phyloP scores from a whole-genome alignment of 2,797 vertebrate genomes.

The Avahi laniger region DNA sequence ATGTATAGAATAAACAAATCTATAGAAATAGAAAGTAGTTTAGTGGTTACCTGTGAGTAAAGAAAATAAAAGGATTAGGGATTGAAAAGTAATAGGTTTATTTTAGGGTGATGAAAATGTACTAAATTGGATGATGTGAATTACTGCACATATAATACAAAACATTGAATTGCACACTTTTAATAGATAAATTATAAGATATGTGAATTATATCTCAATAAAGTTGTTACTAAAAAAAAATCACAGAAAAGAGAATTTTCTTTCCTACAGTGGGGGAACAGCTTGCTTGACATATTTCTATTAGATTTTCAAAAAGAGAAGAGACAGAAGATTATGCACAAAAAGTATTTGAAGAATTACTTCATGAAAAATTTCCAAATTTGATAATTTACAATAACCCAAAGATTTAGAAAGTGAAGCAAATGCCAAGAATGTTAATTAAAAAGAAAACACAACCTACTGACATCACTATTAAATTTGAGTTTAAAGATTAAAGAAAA shows the following conservation, averaged over 20 bases:
- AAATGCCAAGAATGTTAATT: neutral
- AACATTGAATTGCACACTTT: neutral
- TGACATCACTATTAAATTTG: neutral
- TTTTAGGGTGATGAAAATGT: neutral
- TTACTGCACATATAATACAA: neutral
- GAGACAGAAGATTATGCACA: neutral
- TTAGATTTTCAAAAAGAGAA: neutral
- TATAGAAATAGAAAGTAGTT: neutral
- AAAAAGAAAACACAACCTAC: neutral
- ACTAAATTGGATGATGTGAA: neutral
- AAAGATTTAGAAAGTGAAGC: neutral
- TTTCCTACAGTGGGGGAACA: neutral
- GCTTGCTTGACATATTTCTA: neutral
- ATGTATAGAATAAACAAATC: neutral
- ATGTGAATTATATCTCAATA: neutral
- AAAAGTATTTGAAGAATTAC: neutral
- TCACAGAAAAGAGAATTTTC: neutral
- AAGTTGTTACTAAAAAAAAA: neutral
- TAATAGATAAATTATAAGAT: neutral
- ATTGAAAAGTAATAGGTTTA: neutral
- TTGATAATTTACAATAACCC: neutral
- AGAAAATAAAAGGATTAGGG: neutral
- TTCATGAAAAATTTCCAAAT: neutral
- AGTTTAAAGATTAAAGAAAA: neutral
- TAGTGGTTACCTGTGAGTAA: neutral